A percentile compares a stretch with the other conserved stretches of the same genome.
These are phyloP conservation scores for Acrocephalus arundinaceus DNA, from an alignment of 2,113 vertebrate species.

Conservation along the genomic window DNA sequence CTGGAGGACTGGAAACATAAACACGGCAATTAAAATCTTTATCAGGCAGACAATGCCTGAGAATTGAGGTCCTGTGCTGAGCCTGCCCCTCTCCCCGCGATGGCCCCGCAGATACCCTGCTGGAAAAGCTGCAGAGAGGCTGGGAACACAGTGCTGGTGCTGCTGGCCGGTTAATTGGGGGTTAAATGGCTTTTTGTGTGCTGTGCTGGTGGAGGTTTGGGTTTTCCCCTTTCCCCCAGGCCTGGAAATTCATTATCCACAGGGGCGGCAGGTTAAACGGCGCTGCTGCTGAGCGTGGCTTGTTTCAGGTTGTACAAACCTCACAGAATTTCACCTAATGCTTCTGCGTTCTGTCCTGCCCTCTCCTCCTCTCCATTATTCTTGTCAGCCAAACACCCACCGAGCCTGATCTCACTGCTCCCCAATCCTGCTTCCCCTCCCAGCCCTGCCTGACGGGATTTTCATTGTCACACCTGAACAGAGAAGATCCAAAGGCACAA, in stretches of 20 bases:
- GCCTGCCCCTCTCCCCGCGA: neutral
- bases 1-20: conserved; percentile 32
- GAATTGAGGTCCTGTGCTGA: neutral
- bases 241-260: neutral
- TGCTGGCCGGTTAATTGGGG: neutral
- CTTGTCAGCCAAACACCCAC: neutral
- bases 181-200: accelerated
- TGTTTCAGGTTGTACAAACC: neutral
- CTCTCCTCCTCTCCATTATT: conserved; percentile 9
- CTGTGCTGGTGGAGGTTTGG: neutral
- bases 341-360: neutral
- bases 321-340: neutral
- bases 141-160: neutral
- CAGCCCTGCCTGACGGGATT: neutral
- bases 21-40: conserved; percentile 62
- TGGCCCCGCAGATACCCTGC: neutral
- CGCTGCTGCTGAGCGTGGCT: neutral
- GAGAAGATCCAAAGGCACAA: neutral
- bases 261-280: conserved; percentile 3
- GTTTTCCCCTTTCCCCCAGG: neutral
- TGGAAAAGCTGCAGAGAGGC: neutral
- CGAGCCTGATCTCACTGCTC: neutral
- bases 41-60: conserved; percentile 10
- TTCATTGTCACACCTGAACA: neutral
- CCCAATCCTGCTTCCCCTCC: neutral